Evolutionary conservation across 2,797 vertebrate genomes (phyloP).

Genomic region (Crenuchus spilurus): DNA sequence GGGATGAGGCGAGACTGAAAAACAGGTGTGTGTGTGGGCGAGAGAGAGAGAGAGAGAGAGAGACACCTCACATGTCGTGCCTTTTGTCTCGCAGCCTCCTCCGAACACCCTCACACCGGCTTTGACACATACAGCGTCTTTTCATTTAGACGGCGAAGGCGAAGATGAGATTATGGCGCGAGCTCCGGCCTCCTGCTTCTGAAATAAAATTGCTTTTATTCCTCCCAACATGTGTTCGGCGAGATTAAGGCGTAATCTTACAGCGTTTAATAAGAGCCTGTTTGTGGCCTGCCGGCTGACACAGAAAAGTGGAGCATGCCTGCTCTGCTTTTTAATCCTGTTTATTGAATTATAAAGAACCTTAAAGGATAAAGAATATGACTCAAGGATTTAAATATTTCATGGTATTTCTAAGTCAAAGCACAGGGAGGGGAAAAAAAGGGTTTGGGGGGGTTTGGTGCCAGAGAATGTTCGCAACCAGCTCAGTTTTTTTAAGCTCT

Average conservation of each 20-base stretch:
- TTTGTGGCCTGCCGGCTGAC: conserved; percentile 78
- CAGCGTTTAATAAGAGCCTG: conserved; percentile 78
- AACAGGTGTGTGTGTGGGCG: conserved; percentile 62
- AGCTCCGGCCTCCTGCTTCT: conserved; percentile 82
- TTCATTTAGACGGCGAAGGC: conserved; percentile 70
- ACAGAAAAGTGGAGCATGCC: conserved; percentile 74
- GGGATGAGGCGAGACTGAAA: conserved; percentile 43
- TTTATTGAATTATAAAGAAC: conserved; percentile 89
- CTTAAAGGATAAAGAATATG: conserved; percentile 83
- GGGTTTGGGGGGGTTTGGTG: conserved; percentile 53
- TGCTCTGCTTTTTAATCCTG: conserved; percentile 78
- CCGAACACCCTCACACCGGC: conserved; percentile 61
- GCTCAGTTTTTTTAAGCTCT: conserved; percentile 48
- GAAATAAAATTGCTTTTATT: conserved; percentile 94
- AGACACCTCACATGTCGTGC: conserved; percentile 59
- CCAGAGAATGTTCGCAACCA: conserved; percentile 34
- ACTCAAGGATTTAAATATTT: conserved; percentile 80
- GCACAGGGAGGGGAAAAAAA: conserved; percentile 51
- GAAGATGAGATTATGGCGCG: conserved; percentile 77
- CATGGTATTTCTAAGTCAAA: conserved; percentile 73
- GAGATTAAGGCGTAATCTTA: conserved; percentile 90
- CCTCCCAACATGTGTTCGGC: conserved; percentile 88
- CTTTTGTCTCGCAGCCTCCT: conserved; percentile 61
- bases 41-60: conserved; percentile 29
- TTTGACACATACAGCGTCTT: conserved; percentile 64